A percentile compares a stretch with the other conserved stretches of the same genome.
Conservation (phyloP, 2,113 vertebrate species). For the Chiloscyllium plagiosum region DNA sequence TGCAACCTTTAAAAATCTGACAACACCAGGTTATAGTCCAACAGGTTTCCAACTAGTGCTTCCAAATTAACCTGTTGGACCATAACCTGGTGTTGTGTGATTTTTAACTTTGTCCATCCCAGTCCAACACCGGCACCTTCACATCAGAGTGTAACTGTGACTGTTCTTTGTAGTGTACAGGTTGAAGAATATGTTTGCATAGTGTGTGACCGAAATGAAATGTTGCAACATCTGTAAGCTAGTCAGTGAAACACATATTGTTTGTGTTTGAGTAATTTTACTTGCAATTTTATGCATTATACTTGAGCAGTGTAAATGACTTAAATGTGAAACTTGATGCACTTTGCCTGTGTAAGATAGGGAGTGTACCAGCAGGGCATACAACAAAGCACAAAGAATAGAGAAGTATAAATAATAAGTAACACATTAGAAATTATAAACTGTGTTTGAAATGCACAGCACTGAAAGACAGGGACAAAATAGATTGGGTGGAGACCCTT, state of each 20-base stretch:
- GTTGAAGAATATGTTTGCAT: neutral
- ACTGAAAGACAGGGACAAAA: neutral
- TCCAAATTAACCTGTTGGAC: too few relatives aligned
- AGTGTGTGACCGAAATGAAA: neutral
- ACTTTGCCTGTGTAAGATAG: neutral
- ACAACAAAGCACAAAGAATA: neutral
- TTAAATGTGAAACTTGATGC: neutral
- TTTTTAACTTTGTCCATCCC: too few relatives aligned
- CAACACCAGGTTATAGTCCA: too few relatives aligned
- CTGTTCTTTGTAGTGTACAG: neutral
- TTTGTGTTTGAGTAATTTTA: neutral
- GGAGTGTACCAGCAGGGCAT: neutral
- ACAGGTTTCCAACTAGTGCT: too few relatives aligned
- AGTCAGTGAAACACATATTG: neutral
- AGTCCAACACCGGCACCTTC: too few relatives aligned
- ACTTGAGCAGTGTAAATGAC: neutral
- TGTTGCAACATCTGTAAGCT: neutral
- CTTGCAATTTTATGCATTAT: neutral
- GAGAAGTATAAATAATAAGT: neutral
- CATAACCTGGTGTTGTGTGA: too few relatives aligned
- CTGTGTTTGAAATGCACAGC: neutral
- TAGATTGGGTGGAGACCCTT: neutral
- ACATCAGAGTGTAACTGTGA: neutral
- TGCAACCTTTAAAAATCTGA: too few relatives aligned
- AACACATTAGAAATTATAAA: neutral